These are phyloP conservation scores for Hyperoplus immaculatus DNA, from an alignment of 2,797 vertebrate species.

Conservation along the genomic window DNA sequence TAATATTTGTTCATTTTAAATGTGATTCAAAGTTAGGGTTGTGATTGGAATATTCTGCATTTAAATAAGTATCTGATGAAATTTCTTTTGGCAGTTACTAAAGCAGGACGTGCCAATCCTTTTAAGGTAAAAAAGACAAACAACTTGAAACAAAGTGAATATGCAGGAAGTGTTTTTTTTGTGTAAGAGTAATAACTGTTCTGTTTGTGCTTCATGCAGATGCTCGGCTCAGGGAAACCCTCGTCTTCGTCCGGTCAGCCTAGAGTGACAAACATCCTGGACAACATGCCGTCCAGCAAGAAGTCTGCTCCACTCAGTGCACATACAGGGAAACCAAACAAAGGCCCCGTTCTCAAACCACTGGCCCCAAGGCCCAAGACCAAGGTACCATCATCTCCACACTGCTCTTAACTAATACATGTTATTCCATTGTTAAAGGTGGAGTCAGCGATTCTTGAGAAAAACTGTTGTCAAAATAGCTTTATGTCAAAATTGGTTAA, in stretches of 20 bases:
- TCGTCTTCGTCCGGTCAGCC: constrained; percentile 69
- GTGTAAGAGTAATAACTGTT: neutral
- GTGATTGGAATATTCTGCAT: neutral
- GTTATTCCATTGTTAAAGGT: neutral
- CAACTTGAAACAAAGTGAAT: neutral
- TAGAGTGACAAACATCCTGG: constrained; percentile 88
- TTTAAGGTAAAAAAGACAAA: constrained; percentile 90
- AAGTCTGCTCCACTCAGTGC: constrained; percentile 74
- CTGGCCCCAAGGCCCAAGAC: constrained; percentile 89
- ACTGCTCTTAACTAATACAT: neutral
- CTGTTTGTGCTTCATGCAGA: constrained; percentile 72
- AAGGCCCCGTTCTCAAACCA: constrained; percentile 90
- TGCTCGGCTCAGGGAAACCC: constrained; percentile 84
- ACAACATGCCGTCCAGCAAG: constrained; percentile 89
- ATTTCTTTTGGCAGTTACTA: constrained; percentile 70
- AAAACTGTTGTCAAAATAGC: no score
- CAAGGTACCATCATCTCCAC: constrained; percentile 76
- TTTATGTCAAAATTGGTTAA: no score
- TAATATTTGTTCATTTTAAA: neutral
- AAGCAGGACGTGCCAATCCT: constrained; percentile 90
- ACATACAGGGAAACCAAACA: constrained; percentile 79
- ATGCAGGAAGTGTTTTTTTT: neutral
- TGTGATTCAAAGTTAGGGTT: neutral
- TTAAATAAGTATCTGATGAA: neutral
- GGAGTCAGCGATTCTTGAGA: no score